Conservation (phyloP, 37 sponge, comb jelly and placozoan genomes). For the Agelas oroides region DNA sequence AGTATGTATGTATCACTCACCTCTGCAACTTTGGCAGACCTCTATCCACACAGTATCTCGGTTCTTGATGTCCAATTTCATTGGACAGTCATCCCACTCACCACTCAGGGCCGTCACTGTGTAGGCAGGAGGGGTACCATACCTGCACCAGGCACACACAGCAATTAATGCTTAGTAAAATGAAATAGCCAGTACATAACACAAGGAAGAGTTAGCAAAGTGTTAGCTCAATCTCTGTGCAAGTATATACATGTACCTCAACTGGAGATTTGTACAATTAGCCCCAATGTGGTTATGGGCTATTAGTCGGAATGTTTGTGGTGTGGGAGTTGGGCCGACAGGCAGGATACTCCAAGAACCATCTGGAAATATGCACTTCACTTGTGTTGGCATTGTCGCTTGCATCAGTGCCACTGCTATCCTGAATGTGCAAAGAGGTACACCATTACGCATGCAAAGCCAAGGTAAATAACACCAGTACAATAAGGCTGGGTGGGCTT, state of each 20-base stretch:
- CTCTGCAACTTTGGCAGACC: background rate
- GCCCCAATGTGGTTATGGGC: background rate
- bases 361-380: background rate
- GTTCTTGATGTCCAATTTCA: background rate
- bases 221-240: no score
- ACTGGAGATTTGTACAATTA: background rate
- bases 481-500: no score
- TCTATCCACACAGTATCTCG: background rate
- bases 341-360: background rate
- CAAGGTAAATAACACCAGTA: no score
- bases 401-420: no score
- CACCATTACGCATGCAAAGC: no score
- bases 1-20: no score
- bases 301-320: background rate
- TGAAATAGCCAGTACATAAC: no score
- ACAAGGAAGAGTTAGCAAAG: no score
- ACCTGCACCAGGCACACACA: background rate
- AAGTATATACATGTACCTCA: background rate
- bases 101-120: no score
- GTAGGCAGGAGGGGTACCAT: conserved; percentile 2
- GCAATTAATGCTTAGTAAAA: no score
- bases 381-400: background rate
- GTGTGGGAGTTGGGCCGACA: background rate
- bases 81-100: background rate
- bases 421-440: no score